These are phyloP conservation scores for Pristionchus maxplancki DNA, from an alignment of 2,888 invertebrate genomes.

Conservation along the genomic window DNA sequence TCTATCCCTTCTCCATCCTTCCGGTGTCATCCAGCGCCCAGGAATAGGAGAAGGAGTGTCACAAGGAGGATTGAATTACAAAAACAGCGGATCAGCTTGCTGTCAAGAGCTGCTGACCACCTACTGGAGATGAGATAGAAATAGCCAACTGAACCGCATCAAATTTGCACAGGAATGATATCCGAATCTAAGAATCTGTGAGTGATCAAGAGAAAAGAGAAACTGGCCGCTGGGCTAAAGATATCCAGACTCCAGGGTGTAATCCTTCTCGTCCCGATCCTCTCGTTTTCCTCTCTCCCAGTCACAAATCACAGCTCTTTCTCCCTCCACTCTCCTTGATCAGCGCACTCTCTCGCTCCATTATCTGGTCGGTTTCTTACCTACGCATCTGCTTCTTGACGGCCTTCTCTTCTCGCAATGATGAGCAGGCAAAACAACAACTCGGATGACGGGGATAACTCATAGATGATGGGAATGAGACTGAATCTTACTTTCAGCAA, in stretches of 20 bases:
- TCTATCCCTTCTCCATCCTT: background rate
- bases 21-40: background rate
- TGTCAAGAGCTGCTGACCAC: background rate
- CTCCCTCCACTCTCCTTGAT: background rate
- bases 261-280: constrained; percentile 29
- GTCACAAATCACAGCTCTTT: constrained; percentile 17
- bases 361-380: constrained; percentile 10
- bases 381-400: constrained; percentile 25
- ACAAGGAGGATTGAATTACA: constrained; percentile 16
- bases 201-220: background rate
- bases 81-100: constrained; percentile 35
- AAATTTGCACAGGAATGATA: background rate
- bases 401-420: background rate
- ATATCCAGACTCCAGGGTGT: constrained; percentile 17
- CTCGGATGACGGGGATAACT: background rate
- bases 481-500: background rate
- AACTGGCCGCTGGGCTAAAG: constrained; percentile 2
- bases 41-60: constrained; percentile 32
- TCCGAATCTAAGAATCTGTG: background rate
- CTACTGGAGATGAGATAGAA: background rate
- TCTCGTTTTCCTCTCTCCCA: background rate
- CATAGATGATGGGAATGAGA: background rate
- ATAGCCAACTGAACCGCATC: background rate
- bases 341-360: background rate
- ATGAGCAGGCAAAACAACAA: constrained; percentile 18